Evolutionary conservation across 1,140 invertebrate species (phyloP).

Genomic region (Brachionus asplanchnoidis): DNA sequence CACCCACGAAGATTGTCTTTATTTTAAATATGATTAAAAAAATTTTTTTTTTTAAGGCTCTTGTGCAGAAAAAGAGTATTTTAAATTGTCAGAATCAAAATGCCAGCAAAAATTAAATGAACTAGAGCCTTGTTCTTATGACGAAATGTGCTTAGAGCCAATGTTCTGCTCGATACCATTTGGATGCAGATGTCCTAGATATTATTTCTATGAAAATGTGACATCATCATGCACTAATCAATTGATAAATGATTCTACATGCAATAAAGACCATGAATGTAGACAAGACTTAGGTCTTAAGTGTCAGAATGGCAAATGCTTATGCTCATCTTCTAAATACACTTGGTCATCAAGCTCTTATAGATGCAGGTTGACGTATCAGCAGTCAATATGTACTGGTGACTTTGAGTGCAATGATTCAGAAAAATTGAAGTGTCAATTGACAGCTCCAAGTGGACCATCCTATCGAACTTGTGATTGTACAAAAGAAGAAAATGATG

Average conservation of each 20-base stretch:
- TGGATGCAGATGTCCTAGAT: not conserved
- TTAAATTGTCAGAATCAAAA: not conserved
- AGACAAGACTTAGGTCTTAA: not conserved
- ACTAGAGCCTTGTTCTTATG: not conserved
- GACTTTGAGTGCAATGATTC: not conserved
- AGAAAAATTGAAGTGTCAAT: not conserved
- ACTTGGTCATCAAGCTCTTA: not conserved
- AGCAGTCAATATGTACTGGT: not conserved
- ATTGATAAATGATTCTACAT: not conserved
- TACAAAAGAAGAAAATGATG: not conserved
- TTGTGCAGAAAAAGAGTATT: not conserved
- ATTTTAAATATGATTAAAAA: no score
- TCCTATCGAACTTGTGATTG: not conserved
- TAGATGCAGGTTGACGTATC: not conserved
- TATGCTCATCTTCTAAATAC: not conserved
- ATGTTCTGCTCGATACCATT: not conserved
- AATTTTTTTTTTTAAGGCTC: not conserved
- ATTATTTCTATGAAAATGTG: not conserved
- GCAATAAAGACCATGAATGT: not conserved
- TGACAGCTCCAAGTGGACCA: not conserved
- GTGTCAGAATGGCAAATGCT: not conserved
- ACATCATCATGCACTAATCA: not conserved
- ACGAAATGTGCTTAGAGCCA: not conserved
- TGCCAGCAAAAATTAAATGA: not conserved
- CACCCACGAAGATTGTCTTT: no score